Conservation (phyloP, 1,140 invertebrate species). For the Epicauta chinensis region DNA sequence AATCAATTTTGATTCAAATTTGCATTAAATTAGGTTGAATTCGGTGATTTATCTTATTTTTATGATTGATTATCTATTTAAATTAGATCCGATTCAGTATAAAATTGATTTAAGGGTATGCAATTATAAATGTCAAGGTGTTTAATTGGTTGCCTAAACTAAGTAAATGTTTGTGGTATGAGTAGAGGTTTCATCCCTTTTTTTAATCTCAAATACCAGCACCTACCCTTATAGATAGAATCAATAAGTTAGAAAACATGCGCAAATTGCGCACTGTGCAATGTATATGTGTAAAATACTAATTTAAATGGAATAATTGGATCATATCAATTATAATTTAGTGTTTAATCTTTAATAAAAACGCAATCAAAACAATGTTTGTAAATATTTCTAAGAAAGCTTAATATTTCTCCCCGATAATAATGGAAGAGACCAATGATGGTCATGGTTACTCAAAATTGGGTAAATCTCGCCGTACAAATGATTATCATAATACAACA, state of each 20-base stretch:
- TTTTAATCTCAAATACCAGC: too few species aligned
- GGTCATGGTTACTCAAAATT: slow-evolving; percentile 42
- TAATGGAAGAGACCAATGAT: slow-evolving; percentile 29
- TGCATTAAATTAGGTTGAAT: too few species aligned
- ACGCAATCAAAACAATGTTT: neutral
- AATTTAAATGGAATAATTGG: neutral
- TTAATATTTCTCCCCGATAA: neutral
- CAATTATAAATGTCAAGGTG: neutral
- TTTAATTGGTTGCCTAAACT: neutral
- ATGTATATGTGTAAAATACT: slow-evolving; percentile 8
- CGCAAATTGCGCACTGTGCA: slow-evolving; percentile 3
- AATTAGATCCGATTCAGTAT: too few species aligned
- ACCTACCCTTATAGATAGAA: neutral
- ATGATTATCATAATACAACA: slow-evolving; percentile 45
- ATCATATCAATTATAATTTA: too few species aligned
- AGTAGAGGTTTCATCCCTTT: too few species aligned
- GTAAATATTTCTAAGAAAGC: neutral
- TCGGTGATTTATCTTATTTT: too few species aligned
- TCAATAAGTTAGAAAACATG: slow-evolving; percentile 13
- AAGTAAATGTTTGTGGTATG: neutral
- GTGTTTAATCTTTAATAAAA: neutral
- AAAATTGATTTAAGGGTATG: too few species aligned
- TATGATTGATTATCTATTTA: too few species aligned
- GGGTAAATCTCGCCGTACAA: slow-evolving; percentile 48
- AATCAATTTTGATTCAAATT: too few species aligned